Conservation (phyloP, 2,888 invertebrate genomes). For the Rhorus exstirpatorius region DNA sequence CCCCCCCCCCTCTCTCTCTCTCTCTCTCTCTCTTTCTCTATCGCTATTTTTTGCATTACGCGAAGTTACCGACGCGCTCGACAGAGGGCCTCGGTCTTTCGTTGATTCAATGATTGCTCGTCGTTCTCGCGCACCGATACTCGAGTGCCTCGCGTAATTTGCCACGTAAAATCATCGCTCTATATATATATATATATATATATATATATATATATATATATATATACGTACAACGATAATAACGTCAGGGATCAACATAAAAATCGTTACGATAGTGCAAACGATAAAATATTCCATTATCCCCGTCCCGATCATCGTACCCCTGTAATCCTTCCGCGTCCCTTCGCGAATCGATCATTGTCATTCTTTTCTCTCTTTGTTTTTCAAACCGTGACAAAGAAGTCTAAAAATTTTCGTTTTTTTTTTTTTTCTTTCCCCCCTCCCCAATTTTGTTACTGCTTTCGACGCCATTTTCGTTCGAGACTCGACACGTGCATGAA, state of each 20-base stretch:
- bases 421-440: neutral
- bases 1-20: slow-evolving; percentile 16
- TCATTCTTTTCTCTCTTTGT: neutral
- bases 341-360: neutral
- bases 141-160: slow-evolving; percentile 41
- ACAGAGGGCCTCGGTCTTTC: slow-evolving; percentile 25
- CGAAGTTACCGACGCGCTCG: slow-evolving; percentile 12
- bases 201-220: neutral
- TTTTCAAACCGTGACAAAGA: neutral
- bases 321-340: slow-evolving; percentile 10
- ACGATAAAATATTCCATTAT: slow-evolving; percentile 22
- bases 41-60: slow-evolving; percentile 45
- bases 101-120: slow-evolving; percentile 63
- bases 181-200: neutral
- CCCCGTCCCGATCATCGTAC: slow-evolving; percentile 40
- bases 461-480: neutral
- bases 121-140: slow-evolving; percentile 53
- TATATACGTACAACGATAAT: slow-evolving; percentile 27
- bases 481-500: neutral
- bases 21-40: slow-evolving; percentile 28
- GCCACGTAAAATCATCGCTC: neutral
- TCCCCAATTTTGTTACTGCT: neutral
- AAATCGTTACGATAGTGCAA: slow-evolving; percentile 31
- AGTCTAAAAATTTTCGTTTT: neutral
- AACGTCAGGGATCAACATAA: slow-evolving; percentile 38